Evolutionary conservation across 2,888 invertebrate genomes (phyloP).

Genomic region (Hydroisotoma schaefferi): DNA sequence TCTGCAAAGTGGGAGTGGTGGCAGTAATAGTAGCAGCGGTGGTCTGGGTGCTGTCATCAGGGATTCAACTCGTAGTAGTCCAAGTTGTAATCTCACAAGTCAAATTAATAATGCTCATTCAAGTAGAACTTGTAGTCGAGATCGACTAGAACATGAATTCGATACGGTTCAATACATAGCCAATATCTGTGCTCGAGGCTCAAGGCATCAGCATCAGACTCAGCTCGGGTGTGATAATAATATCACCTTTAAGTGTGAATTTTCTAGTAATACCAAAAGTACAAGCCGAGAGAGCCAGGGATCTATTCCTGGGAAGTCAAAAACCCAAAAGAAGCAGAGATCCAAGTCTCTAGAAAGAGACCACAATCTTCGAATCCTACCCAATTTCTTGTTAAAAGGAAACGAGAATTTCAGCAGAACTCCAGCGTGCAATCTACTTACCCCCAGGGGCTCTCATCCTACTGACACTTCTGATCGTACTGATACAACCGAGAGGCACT

Average conservation of each 20-base stretch:
- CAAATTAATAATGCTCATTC: conserved; percentile 45
- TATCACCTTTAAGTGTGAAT: background rate
- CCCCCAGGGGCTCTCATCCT: too few relatives aligned
- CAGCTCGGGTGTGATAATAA: background rate
- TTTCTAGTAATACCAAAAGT: too few relatives aligned
- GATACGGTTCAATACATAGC: conserved; percentile 42
- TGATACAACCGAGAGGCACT: too few relatives aligned
- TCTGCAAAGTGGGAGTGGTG: too few relatives aligned
- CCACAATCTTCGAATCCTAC: background rate
- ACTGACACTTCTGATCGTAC: too few relatives aligned
- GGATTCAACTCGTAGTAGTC: too few relatives aligned
- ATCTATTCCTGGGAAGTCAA: background rate
- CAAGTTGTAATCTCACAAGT: too few relatives aligned
- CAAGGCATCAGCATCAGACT: too few relatives aligned
- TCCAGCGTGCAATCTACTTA: too few relatives aligned
- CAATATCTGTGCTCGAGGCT: conserved; percentile 23
- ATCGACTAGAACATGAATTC: conserved; percentile 40
- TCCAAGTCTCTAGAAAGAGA: conserved; percentile 36
- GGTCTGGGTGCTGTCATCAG: too few relatives aligned
- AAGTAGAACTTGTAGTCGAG: conserved; percentile 27
- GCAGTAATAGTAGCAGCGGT: too few relatives aligned
- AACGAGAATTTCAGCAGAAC: too few relatives aligned
- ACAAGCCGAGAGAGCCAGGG: background rate
- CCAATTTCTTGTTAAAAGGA: background rate
- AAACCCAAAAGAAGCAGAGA: conserved; percentile 7